Conservation (phyloP, 2,797 vertebrate genomes). For the Denticeps clupeoides region DNA sequence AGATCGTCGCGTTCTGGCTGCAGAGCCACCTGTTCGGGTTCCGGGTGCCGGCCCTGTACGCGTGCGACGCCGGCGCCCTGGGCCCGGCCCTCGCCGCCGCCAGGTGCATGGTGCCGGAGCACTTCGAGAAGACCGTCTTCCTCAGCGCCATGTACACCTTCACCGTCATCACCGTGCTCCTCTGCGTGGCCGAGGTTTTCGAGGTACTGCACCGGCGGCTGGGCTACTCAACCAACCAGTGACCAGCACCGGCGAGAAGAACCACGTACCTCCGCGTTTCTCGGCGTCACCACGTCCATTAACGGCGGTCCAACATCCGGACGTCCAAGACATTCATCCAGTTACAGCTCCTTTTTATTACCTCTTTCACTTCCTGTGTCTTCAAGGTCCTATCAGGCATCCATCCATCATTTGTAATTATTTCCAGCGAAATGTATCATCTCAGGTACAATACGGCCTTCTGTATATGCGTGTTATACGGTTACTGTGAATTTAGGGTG, state of each 20-base stretch:
- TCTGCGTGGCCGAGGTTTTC: slow-evolving; percentile 74
- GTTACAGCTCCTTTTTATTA: slow-evolving; percentile 23
- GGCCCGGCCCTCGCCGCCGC: slow-evolving; percentile 65
- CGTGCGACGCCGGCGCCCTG: slow-evolving; percentile 63
- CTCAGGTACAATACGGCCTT: slow-evolving; percentile 61
- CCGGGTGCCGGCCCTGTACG: slow-evolving; percentile 67
- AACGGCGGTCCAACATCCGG: background rate
- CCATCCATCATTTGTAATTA: slow-evolving; percentile 61
- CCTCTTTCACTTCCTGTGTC: no score
- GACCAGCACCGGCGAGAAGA: slow-evolving; percentile 37
- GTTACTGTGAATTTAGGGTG: no score
- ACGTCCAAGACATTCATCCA: slow-evolving; percentile 17
- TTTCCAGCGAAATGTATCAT: slow-evolving; percentile 56
- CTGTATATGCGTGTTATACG: no score
- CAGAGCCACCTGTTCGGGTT: slow-evolving; percentile 82
- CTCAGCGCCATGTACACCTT: slow-evolving; percentile 83
- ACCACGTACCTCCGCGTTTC: slow-evolving; percentile 27
- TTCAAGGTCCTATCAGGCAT: slow-evolving; percentile 50
- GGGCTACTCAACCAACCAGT: slow-evolving; percentile 63
- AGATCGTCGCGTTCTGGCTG: slow-evolving; percentile 77
- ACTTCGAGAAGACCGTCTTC: slow-evolving; percentile 87
- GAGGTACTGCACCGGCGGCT: slow-evolving; percentile 72
- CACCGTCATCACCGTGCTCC: slow-evolving; percentile 72
- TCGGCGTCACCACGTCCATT: background rate
- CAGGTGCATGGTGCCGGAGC: slow-evolving; percentile 76